A percentile compares a stretch with the other conserved stretches of the same genome.
Evolutionary conservation across 2,113 vertebrate genomes (phyloP).

Genomic region (Gallinago paraguaiae): DNA sequence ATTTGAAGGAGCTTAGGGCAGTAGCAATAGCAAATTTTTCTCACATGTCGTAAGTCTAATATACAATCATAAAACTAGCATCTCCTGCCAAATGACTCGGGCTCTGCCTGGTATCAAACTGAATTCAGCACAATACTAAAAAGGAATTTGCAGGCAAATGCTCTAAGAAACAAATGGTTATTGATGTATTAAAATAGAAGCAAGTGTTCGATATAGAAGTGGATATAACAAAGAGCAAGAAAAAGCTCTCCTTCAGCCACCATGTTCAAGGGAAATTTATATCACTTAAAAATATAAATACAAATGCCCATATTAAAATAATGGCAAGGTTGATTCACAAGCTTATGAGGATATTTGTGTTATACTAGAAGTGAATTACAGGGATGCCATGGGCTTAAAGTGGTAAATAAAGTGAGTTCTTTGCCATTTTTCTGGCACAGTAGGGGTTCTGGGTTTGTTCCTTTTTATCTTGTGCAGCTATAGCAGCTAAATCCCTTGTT

Average conservation of each 20-base stretch:
- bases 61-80: not conserved
- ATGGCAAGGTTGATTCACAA: not conserved
- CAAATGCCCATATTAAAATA: not conserved
- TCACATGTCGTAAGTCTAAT: not conserved
- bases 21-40: not conserved
- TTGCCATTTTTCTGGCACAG: not conserved
- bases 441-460: not conserved
- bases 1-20: not conserved
- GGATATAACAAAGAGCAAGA: not conserved
- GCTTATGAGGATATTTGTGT: not conserved
- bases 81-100: not conserved
- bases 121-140: not conserved
- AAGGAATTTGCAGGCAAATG: not conserved
- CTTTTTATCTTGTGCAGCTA: not conserved
- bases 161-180: not conserved
- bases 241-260: not conserved
- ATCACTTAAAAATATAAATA: not conserved
- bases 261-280: not conserved
- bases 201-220: not conserved
- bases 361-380: not conserved
- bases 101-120: not conserved
- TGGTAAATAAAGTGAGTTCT: not conserved
- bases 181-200: not conserved
- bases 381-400: not conserved
- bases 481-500: not conserved